Evolutionary conservation across 53 echinoderm and acorn worm species (phyloP), one percentile per base, ranked within the genome.

Genomic region (Stichopus horrens): DNA sequence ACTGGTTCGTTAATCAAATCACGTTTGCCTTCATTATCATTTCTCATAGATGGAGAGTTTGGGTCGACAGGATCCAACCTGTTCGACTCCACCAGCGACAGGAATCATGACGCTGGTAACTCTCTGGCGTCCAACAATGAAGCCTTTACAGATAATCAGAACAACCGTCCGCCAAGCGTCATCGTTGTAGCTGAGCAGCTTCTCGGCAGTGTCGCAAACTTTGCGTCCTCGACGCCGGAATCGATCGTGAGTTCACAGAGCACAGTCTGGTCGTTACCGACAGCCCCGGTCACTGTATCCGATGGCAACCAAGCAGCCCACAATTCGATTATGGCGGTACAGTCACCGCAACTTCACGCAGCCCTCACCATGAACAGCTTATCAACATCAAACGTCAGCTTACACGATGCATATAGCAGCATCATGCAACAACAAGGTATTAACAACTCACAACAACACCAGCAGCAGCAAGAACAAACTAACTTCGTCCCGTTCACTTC

Each of bases 321-420:
- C 14, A 81, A 81, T 58, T 18, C 81, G 20, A 57, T n/a, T 19
- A 81, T 81, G 81, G 81, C 81, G 55, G 81, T 56, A 53, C 19
- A 81, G 9, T 55, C 81, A 10, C 81, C 81, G 19, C 81, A 81
- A 7, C 21, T 81, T 9, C 81, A 56, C 20, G 81, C 81, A 81
- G 81, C 81, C 22, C 22, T 81, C 8, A 81, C 81, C 14, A 81
- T 81, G 81, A 58, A 21, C 57, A 57, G 81, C 21, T 11, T 81
- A 56, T 59, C 59, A 11, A 18, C 81, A 11, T 57, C 55, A 19
- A 81, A 81, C 13, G 81, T 16, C 56, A 58, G 81, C 21, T 58
- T 81, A 19, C 21, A 56, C 3, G 81, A 81, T 23, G 57, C 81
- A 56, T 81, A 81, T 20, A 21, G 56, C 11, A 56, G 22, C 58